Percentiles rank a stretch among this genome's conserved stretches.
Conservation (phyloP, 2,797 vertebrate genomes). For the Okamejei kenojei region DNA sequence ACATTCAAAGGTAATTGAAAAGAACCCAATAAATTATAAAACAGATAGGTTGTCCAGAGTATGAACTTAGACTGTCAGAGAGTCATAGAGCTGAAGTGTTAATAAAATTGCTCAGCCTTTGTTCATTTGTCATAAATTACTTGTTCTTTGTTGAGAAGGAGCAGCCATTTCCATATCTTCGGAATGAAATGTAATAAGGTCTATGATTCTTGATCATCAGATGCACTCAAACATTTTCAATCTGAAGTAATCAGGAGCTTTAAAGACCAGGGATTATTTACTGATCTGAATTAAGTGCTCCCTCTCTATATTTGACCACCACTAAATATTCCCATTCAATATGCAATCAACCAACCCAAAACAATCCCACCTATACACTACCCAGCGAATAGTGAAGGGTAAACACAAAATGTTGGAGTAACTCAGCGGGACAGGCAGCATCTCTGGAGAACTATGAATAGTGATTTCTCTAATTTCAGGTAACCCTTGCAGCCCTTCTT, state of each 20-base stretch:
- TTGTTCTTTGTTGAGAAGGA: not conserved
- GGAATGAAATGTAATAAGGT: not conserved
- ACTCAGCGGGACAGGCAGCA: too few species aligned
- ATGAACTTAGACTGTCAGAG: not conserved
- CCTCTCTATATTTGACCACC: not conserved
- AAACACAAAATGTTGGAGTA: too few species aligned
- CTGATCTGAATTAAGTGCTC: not conserved
- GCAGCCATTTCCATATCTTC: not conserved
- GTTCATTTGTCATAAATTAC: not conserved
- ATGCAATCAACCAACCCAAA: not conserved
- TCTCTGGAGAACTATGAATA: too few species aligned
- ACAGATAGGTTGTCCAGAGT: not conserved
- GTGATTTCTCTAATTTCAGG: too few species aligned
- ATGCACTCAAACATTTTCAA: not conserved
- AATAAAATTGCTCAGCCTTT: not conserved
- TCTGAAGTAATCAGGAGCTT: not conserved
- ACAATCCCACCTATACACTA: not conserved
- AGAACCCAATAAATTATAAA: not conserved
- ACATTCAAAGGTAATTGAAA: not conserved
- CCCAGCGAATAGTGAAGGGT: too few species aligned
- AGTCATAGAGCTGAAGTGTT: not conserved
- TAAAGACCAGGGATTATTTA: not conserved
- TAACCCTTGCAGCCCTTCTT: too few species aligned
- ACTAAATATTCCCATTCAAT: not conserved
- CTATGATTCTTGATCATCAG: not conserved